phyloP scores from a whole-genome alignment of 1,140 invertebrate genomes.

The Amyelois transitella region DNA sequence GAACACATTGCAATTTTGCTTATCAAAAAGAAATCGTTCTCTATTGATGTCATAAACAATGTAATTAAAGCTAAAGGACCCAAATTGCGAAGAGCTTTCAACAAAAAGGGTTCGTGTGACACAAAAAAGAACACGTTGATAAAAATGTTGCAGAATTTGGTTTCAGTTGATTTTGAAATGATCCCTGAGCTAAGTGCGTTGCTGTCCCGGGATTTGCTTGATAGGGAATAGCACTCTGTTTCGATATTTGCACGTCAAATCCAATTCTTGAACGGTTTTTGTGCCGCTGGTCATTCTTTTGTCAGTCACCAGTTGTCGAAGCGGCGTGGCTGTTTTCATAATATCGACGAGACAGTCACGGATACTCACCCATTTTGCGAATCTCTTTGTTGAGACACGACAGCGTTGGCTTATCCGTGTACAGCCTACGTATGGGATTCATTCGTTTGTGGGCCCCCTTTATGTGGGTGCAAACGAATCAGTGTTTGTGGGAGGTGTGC shows the following conservation, averaged over 20 bases:
- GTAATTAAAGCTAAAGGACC: too few species aligned
- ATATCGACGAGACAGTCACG: neutral
- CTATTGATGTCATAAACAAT: too few species aligned
- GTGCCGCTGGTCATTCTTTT: neutral
- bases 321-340: neutral
- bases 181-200: too few species aligned
- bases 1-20: too few species aligned
- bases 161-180: too few species aligned
- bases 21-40: too few species aligned
- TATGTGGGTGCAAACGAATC: neutral
- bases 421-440: neutral
- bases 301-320: neutral
- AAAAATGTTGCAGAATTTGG: too few species aligned
- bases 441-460: neutral
- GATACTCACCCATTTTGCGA: neutral
- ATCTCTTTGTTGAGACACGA: neutral
- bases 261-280: neutral
- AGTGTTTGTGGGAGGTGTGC: neutral
- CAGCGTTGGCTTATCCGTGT: neutral
- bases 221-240: too few species aligned
- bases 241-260: neutral
- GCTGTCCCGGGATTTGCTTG: too few species aligned
- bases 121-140: neutral
- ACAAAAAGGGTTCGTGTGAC: neutral
- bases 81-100: too few species aligned